Base-by-base conservation (phyloP, 2,797 vertebrate species). In the Brotula barbata region DNA sequence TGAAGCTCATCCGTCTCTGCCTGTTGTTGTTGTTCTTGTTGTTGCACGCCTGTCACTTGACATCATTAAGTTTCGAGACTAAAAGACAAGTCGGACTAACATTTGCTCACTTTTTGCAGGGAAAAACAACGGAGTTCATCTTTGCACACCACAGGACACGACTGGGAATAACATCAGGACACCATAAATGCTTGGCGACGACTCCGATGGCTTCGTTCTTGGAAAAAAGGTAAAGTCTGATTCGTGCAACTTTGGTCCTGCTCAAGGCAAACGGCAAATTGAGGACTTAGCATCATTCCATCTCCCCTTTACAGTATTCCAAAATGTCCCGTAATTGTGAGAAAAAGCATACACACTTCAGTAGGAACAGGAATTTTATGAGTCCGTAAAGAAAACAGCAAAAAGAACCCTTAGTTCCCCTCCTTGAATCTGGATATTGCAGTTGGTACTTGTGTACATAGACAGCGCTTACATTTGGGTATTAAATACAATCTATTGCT, bases 401-500 rank as follows among this genome's bases (percentile, higher is more conserved):
- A 15, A 53, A 17, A 19, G 19, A 28, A 49, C 57, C 49, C 59
- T 45, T 66, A 59, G 44, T 58, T 67, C 71, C 60, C 73, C 77
- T 77, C 66, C 64, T 50, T 36, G 58, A 56, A 69, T 77, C 21
- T 64, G 72, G 58, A 78, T 67, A 84, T 86, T 86, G 84, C 80
- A 64, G 65, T 77, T 73, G 78, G 45, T 75, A 71, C 73, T 80
- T 58, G 60, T 72, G 68, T 71, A 41, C 33, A 71, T 60, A 47
- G 71, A 82, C 83, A 78, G 83, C 58, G 62, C 73, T 41, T 75
- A 68, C 49, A 49, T 67, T 70, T 75, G 50, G 53, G 72, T 64
- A 21, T 75, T 75, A 70, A 51, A 52, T 77, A 59, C 61, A 70
- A 71, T 77, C 71, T 88, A 89, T 90, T 88, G 87, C 87, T 89